Base-by-base conservation (phyloP, 2,797 vertebrate species). In the Thamnophis elegans region DNA sequence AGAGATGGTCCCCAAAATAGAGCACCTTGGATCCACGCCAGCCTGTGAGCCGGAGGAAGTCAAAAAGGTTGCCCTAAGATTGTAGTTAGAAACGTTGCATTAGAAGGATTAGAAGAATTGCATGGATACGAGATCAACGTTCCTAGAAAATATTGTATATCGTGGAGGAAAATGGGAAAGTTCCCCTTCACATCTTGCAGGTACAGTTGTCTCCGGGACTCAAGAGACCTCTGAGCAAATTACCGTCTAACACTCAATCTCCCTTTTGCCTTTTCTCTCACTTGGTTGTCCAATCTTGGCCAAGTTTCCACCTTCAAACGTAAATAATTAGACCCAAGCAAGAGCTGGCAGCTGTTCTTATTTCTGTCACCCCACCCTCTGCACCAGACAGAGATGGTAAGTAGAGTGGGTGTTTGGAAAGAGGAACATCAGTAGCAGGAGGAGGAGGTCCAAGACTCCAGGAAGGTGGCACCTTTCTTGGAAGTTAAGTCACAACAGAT, bases 1-100 rank as follows among this genome's bases (percentile, higher is more conserved):
- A 98, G 54, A 98, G 98, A 95, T 98, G 98, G 91, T 98, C 98
- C 47, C 98, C 98, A 94, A 98, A 98, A 96, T 98, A 98, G 51
- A 98, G 97, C 89, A 98, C 98, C 28, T 97, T 98, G 53, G 98
- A 98, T 55, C 98, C 98, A 89, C 98, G 94, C 98, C 98, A 98
- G 54, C 98, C 98, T 0, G 98, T 98, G 95, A 98, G 96, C 92
- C 97, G 96, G 25, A 98, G 97, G 93, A 98, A 98, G 92, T 98
- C 98, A 95, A 98, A 97, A 89, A 98, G 95, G 95, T 98, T 98
- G 92, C 98, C 98, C 98, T 98, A 95, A 54, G 82, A 36, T 22
- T 26, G 51, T 25, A 55, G 26, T 20, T 18, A 5, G 51, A 60
- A 55, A 82, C 25, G 20, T 82, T 47, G 73, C 42, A 12, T 82